Base-by-base conservation (phyloP, 2,797 vertebrate genomes). In the Ctenosaura bakeri region DNA sequence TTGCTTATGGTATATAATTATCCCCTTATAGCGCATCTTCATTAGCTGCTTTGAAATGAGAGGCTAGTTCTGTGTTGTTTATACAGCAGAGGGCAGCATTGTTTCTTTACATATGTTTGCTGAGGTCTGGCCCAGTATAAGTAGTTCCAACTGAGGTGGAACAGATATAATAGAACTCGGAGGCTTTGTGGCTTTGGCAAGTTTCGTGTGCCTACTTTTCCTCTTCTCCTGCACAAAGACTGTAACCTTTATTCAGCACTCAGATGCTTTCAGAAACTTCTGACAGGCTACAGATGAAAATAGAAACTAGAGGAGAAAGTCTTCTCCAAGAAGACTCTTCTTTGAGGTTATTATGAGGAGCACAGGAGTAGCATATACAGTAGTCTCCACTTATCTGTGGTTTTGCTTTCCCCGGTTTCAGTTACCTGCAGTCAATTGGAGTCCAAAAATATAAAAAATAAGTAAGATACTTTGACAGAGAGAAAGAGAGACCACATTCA, bases 101-200 rank as follows among this genome's bases (percentile, higher is more conserved):
- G 5, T 86, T 81, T 38, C 9, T 32, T 46, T 52, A 18, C 14
- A 54, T 12, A 4, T 0, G 0, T 12, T 4, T 84, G 5, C 1
- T 64, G 77, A 90, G 38, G 69, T 32, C 35, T 83, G 50, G 79
- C 52, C 20, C n/a, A 46, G 73, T 42, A 4, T 79, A 22, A 20
- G 13, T 42, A 69, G 24, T 42, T 66, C 50, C 50, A 6, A 32
- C 9, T 4, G 10, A 42, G 38, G 29, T 35, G 74, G 87, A 18
- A 50, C 32, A 24, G 32, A n/a, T 78, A 24, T 4, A 13, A 42
- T 29, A 89, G 38, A 12, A 69, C 46, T 71, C 12, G 42, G 50
- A 42, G 64, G 4, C n/a, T 14, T 59, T 83, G 78, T 38, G 12
- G 7, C 35, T 80, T 71, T 54, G 87, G n/a, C 74, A 85, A 29